Evolutionary conservation across 2,113 vertebrate genomes (phyloP), one percentile per base, ranked within the genome.

Genomic region (Dipodomys stephensi): DNA sequence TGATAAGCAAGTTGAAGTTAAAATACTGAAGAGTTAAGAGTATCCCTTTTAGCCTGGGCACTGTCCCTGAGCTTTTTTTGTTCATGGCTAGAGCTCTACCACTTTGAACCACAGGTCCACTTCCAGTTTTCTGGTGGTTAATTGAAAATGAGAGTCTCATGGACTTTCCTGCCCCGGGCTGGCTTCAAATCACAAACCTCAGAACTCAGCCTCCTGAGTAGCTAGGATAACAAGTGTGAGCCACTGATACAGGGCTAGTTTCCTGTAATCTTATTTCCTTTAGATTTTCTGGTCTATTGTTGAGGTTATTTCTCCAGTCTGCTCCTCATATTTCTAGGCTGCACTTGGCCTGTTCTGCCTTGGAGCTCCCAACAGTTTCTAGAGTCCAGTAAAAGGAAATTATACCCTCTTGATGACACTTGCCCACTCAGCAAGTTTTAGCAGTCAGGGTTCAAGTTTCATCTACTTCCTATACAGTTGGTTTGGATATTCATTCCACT

Each of bases 401-500:
- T n/a, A 30, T 2, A 44, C 28, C 44, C 27, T 4, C 39, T 28
- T 12, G 35, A 81, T 53, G 18, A 49, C 19, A 20, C 71, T 30
- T 84, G 32, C 49, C 6, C 76, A 12, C 39, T 9, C 62, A 39
- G 39, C 39, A 39, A 39, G 39, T 53, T 46, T 65, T 82, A 18
- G 71, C 44, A 44, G 69, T 71, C 22, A n/a, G 49, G 35, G 76
- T 77, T 95, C 74, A 30, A 82, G 39, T 12, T 83, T 86, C 7
- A 65, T 32, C 57, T 86, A 32, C 69, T 20, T 69, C 46, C 32
- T 85, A 11, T 39, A 30, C 28, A 65, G 7, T 64, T 71, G 25
- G 13, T 81, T 94, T 46, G 69, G 64, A 82, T 92, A 12, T 65
- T 44, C 89, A 62, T 71, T 89, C 77, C 69, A 67, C 19, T 73